Evolutionary conservation across 1,140 invertebrate species (phyloP), one percentile per base, ranked within the genome.

Genomic region (Melitaea cinxia): DNA sequence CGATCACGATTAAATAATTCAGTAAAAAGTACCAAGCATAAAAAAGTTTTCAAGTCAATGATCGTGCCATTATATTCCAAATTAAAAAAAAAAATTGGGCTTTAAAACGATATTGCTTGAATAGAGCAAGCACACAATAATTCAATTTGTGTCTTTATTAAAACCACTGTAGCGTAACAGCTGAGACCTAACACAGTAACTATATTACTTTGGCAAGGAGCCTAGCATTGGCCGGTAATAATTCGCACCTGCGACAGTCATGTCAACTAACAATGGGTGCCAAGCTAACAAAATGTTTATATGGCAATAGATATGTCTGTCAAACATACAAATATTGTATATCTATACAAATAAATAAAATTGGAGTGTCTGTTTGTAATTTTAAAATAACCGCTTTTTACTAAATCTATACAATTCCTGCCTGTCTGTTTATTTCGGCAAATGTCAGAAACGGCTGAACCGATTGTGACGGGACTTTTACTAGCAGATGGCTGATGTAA

Each of bases 241-340:
- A 68, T 50, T 59, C 33, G 60, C 66, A 68, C 66, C 66, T 68
- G 66, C 66, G 54, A 47, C 47, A 17, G 12, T 28, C 23, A 21
- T 59, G 66, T 64, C 66, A 68, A 63, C 39, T 59, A 19, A 42
- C 30, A 64, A 49, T 50, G 47, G 63, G 60, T 68, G 60, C 66
- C 66, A 68, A 68, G 49, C 19, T 17, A 39, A 47, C 39, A 37
- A 62, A 64, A 59, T 68, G 35, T 55, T 64, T 67, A 24, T 4
- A 52, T 21, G 24, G 50, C 28, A 63, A 57, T 35, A 37, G 42
- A 49, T 53, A 49, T 42, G 55, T 33, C 42, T 52, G 12, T 65
- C 19, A 39, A 45, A 37, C n/a, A 26, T 26, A 26, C 4, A 37
- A 4, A 4, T 4, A 1, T 15, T 14, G n/a, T 33, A 10, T 0